Conservation (phyloP, 1,140 invertebrate species). For the Aphaenogaster floridana region DNA sequence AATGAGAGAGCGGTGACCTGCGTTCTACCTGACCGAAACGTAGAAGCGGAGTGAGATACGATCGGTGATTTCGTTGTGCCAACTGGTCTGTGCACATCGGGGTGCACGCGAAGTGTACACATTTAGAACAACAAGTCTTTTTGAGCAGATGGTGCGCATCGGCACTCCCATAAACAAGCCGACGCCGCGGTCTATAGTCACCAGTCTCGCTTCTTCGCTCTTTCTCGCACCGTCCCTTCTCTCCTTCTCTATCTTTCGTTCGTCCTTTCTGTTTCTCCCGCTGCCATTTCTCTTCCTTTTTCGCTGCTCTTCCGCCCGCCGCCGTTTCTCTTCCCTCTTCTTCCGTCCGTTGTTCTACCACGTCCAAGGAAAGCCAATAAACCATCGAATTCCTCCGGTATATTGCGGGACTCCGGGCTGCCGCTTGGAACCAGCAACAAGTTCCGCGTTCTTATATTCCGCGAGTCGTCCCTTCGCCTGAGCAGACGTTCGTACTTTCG, state of each 20-base stretch:
- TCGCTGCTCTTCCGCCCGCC: conserved; percentile 64
- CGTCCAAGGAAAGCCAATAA: conserved; percentile 86
- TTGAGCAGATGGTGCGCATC: conserved; percentile 83
- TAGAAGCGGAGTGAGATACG: conserved; percentile 28
- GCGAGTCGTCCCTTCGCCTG: conserved; percentile 74
- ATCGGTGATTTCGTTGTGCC: conserved; percentile 69
- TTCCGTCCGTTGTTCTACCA: conserved; percentile 82
- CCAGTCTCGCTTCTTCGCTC: conserved; percentile 58
- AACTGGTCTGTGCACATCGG: conserved; percentile 72
- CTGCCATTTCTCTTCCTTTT: conserved; percentile 62
- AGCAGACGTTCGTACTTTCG: conserved; percentile 72
- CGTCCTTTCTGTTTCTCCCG: conserved; percentile 60
- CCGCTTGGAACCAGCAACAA: conserved; percentile 83
- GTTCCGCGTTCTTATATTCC: conserved; percentile 82
- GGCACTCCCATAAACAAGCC: conserved; percentile 83
- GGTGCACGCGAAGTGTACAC: conserved; percentile 73
- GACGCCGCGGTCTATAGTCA: conserved; percentile 79
- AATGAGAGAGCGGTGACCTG: conserved; percentile 34
- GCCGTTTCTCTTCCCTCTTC: conserved; percentile 62
- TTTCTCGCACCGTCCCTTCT: conserved; percentile 21
- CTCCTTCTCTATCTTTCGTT: conserved; percentile 37
- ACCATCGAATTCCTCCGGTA: conserved; percentile 86
- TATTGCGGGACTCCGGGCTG: conserved; percentile 79
- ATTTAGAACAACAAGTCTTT: conserved; percentile 84
- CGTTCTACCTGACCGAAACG: conserved; percentile 4